phyloP scores from a whole-genome alignment of 1,140 invertebrate genomes.

The Aricia agestis region DNA sequence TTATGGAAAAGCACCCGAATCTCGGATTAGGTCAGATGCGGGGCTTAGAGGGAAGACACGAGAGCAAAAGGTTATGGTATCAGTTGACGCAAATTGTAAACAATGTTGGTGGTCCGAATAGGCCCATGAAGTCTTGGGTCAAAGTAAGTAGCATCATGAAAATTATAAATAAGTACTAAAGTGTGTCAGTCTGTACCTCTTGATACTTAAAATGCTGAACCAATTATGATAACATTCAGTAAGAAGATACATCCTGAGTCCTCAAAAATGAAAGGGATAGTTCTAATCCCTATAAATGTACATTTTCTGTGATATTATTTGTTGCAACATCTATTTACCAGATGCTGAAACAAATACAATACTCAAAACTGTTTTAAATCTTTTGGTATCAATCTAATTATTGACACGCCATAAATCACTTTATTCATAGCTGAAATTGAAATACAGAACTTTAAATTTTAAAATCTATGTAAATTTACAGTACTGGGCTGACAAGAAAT shows the following conservation, averaged over 20 bases:
- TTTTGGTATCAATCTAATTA: not conserved
- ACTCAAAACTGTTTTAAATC: no score
- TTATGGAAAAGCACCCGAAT: slow-evolving; percentile 62
- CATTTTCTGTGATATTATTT: no score
- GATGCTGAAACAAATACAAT: no score
- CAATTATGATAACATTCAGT: no score
- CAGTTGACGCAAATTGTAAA: slow-evolving; percentile 57
- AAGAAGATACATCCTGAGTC: no score
- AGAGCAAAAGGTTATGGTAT: slow-evolving; percentile 62
- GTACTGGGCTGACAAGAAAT: slow-evolving; percentile 70
- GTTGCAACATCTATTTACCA: no score
- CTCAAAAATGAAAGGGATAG: no score
- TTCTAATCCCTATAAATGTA: no score
- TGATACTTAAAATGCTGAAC: slow-evolving; percentile 14
- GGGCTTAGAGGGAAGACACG: slow-evolving; percentile 56
- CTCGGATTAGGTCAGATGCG: slow-evolving; percentile 54
- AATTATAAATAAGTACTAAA: no score
- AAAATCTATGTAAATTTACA: slow-evolving; percentile 30
- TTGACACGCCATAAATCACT: not conserved
- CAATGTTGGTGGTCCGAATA: slow-evolving; percentile 51
- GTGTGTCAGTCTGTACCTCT: not conserved
- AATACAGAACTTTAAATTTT: not conserved
- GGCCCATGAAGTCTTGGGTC: slow-evolving; percentile 65
- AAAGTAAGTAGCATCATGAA: slow-evolving; percentile 41
- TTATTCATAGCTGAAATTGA: no score